phyloP scores from a whole-genome alignment of 92 coral and sea anemone genomes.

The Porites rus region DNA sequence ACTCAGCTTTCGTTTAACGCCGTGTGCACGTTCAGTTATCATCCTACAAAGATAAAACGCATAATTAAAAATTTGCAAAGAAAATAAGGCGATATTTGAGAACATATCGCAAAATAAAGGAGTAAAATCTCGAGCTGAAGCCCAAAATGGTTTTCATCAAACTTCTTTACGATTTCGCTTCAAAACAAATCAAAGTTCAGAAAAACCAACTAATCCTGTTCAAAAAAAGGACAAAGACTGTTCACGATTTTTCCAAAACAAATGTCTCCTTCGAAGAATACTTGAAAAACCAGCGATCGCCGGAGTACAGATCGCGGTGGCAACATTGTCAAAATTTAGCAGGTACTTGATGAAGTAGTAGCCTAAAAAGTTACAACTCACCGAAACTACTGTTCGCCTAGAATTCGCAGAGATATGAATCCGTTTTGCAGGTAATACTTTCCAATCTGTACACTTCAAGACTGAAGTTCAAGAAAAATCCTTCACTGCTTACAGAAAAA shows the following conservation, averaged over 20 bases:
- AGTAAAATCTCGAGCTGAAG: neutral
- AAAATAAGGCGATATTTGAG: neutral
- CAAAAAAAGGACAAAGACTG: neutral
- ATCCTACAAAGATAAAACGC: constrained; percentile 57
- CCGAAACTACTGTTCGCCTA: constrained; percentile 59
- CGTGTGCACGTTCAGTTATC: constrained; percentile 85
- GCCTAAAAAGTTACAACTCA: constrained; percentile 54
- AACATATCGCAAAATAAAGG: too few species aligned
- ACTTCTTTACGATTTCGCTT: neutral
- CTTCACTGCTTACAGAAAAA: neutral
- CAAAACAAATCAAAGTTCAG: constrained; percentile 2
- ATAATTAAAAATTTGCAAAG: neutral
- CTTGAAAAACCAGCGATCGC: neutral
- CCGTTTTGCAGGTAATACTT: constrained; percentile 25
- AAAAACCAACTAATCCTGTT: neutral
- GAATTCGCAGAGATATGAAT: constrained; percentile 37
- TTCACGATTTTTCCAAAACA: neutral
- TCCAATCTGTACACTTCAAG: constrained; percentile 31
- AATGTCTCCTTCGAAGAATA: neutral
- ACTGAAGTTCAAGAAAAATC: constrained; percentile 33
- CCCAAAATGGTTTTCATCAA: neutral
- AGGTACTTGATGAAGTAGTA: constrained; percentile 44
- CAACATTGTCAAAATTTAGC: constrained; percentile 63
- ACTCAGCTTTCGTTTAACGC: constrained; percentile 84
- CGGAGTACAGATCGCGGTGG: constrained; percentile 12